Evolutionary conservation across 2,797 vertebrate species (phyloP), one percentile per base, ranked within the genome.

Genomic region (Benthosema pterotum): DNA sequence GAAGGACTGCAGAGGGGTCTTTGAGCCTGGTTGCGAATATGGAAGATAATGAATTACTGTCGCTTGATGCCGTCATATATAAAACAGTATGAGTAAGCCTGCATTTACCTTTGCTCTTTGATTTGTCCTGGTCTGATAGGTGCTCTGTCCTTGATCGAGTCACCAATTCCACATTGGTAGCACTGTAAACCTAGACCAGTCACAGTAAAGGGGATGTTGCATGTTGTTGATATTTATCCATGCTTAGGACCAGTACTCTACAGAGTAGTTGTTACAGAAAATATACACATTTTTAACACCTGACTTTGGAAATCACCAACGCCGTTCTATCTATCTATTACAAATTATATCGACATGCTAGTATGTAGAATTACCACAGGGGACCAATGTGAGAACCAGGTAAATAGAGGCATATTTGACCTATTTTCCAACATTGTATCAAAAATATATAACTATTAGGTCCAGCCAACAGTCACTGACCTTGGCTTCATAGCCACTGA

Each of bases 401-500:
- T 38, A 9, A 38, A 38, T 38, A 38, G 32, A 38, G 32, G 32
- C 11, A 38, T 38, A 32, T 38, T 9, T 7, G 1, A 38, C 32
- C 8, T 38, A 28, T 28, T 38, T 9, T 9, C 32, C 32, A 38
- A 38, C 32, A 38, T 38, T 14, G 13, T n/a, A n/a, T 13, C 43
- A 13, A 13, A 13, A 46, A 46, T 46, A 13, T 14, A 45, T 12
- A 52, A 1, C 17, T 11, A 52, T 12, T 47, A 25, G 22, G 22
- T 25, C 22, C 5, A 25, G 3, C 5, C 4, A 4, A 3, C 15
- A 8, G 15, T 3, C 43, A 32, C 88, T 77, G 65, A 93, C 96
- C 95, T 98, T 98, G 72, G 97, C 95, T 87, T 98, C 95, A 0
- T 98, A 98, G 67, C 97, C 97, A 0, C 96, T 98, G 77, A 98